These are phyloP conservation scores for Coelopa frigida DNA, from an alignment of 1,140 invertebrate species.

Conservation along the genomic window DNA sequence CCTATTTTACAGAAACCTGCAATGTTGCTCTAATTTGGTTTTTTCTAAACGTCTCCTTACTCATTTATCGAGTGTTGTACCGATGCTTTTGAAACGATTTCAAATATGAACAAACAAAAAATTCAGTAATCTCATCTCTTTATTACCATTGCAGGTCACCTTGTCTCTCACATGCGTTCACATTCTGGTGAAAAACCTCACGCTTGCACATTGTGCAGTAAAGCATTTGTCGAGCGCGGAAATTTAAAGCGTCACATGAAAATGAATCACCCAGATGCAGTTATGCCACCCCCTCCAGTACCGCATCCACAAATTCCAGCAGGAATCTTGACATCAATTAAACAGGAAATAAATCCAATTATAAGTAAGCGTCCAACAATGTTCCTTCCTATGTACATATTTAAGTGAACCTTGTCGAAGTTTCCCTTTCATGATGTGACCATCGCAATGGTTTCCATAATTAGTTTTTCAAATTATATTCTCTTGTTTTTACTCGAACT, in stretches of 20 bases:
- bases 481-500: too few species aligned
- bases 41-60: too few species aligned
- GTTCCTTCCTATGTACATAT: too few species aligned
- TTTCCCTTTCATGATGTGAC: too few species aligned
- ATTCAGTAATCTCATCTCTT: slow-evolving; percentile 19
- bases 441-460: too few species aligned
- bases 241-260: slow-evolving; percentile 59
- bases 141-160: slow-evolving; percentile 53
- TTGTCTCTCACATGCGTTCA: slow-evolving; percentile 80
- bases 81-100: background rate
- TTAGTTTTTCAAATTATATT: too few species aligned
- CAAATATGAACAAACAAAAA: slow-evolving; percentile 58
- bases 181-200: slow-evolving; percentile 82
- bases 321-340: slow-evolving; percentile 40
- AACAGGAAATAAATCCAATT: slow-evolving; percentile 44
- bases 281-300: slow-evolving; percentile 43
- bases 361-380: slow-evolving; percentile 31
- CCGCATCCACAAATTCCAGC: slow-evolving; percentile 43
- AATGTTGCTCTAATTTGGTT: too few species aligned
- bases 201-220: slow-evolving; percentile 65
- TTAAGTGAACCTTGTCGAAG: too few species aligned
- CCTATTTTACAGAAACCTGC: too few species aligned
- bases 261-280: slow-evolving; percentile 45
- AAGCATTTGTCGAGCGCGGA: slow-evolving; percentile 71
- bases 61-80: background rate